Conservation (phyloP, 2,113 vertebrate genomes). For the Sinocyclocheilus grahami region DNA sequence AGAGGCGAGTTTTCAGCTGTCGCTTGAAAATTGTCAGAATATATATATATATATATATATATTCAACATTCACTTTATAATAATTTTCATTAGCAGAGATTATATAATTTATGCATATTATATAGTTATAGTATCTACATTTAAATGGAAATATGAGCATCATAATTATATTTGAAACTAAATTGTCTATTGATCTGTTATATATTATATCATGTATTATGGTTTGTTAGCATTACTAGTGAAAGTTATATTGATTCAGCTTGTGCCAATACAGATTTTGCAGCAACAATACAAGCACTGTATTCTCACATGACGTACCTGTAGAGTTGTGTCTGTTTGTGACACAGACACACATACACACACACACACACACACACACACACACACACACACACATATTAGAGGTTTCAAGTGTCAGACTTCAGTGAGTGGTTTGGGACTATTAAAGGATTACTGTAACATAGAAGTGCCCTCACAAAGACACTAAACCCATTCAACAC, state of each 20-base stretch:
- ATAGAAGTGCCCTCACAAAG: not conserved
- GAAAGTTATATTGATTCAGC: not conserved
- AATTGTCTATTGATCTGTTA: not conserved
- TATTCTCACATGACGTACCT: not conserved
- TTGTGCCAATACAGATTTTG: not conserved
- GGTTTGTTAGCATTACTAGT: not conserved
- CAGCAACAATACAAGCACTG: not conserved
- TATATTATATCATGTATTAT: not conserved
- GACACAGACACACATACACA: not conserved
- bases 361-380: no score
- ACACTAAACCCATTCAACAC: not conserved
- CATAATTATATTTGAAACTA: not conserved
- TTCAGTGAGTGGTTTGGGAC: not conserved
- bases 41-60: no score
- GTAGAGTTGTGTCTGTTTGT: not conserved
- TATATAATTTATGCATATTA: not conserved
- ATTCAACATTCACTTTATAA: no score
- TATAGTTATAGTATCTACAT: not conserved
- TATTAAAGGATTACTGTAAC: constrained; percentile 25
- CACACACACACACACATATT: not conserved
- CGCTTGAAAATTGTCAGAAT: no score
- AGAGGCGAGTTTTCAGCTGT: no score
- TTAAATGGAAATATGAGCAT: not conserved
- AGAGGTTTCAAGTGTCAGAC: not conserved
- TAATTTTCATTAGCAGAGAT: not conserved